Base-by-base conservation (phyloP, 2,888 invertebrate species). In the Schizaphis graminum region DNA sequence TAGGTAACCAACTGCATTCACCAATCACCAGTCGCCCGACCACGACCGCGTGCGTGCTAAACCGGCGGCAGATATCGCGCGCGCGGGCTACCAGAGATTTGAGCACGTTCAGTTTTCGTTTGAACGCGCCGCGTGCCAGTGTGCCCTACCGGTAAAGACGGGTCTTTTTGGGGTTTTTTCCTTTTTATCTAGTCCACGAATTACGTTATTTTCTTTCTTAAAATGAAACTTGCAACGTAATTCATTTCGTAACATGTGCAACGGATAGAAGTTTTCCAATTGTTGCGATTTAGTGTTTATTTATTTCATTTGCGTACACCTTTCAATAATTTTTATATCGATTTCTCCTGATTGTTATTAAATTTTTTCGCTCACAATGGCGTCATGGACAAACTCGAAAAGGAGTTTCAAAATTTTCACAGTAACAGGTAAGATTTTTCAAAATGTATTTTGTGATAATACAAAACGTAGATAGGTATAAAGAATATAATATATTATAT, bases 31-130 rank as follows among this genome's bases (percentile, higher is more conserved):
- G 8, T 21, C 77, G 35, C 24, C 35, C 41, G 21, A 77, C 35
- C 77, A 77, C 21, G 35, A 56, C 84, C 84, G 91, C 91, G 84
- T 84, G 91, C 92, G 92, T 1, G 10, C 24, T 57, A 85, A 26
- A 44, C 57, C 41, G 57, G 88, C 35, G 53, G 26, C 47, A 11
- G 86, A 44, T 57, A 57, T 10, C 47, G 87, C 88, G 88, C 67
- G 92, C 92, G 87, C 92, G 92, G 92, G 88, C 49, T 16, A 67
- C 49, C 41, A 67, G 77, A 88, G 92, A 92, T 88, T 88, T 21
- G 28, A 88, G 53, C 88, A 53, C 53, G 92, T 88, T 92, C 87
- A 92, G 92, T 92, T 92, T 41, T 92, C 87, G 92, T 88, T 28
- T 28, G 92, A 67, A 92, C 86, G 87, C 61, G 87, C 13, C 87